Evolutionary conservation across 1,140 invertebrate species (phyloP).

Genomic region (Chrysopa pallens): DNA sequence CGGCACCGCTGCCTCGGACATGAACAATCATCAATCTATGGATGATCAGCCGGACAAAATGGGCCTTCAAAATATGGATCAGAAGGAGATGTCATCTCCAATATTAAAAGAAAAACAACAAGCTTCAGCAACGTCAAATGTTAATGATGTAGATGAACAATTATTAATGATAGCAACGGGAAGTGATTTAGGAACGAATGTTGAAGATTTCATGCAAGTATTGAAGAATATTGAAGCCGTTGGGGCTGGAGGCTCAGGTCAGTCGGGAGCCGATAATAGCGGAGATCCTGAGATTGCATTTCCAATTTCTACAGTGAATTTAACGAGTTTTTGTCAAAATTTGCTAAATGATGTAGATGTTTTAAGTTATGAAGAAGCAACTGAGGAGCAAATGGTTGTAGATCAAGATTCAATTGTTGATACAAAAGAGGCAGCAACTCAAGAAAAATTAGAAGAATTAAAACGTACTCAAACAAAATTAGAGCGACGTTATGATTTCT

Average conservation of each 20-base stretch:
- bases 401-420: constrained; percentile 16
- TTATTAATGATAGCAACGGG: constrained; percentile 20
- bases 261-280: constrained; percentile 20
- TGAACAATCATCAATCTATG: constrained; percentile 35
- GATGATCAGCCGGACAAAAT: constrained; percentile 44
- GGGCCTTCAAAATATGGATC: constrained; percentile 24
- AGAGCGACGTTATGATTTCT: constrained; percentile 44
- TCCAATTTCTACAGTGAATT: constrained; percentile 19
- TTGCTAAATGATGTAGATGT: constrained; percentile 35
- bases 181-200: constrained; percentile 33
- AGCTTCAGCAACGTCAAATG: background rate
- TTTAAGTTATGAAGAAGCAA: constrained; percentile 28
- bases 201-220: constrained; percentile 40
- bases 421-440: constrained; percentile 17
- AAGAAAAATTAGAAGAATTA: constrained; percentile 24
- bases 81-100: constrained; percentile 15
- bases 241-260: constrained; percentile 22
- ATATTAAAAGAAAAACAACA: constrained; percentile 11
- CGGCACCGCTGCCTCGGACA: constrained; percentile 19
- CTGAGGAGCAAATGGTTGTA: constrained; percentile 24
- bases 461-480: constrained; percentile 37
- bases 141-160: constrained; percentile 33
- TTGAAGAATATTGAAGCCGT: constrained; percentile 42
- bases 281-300: constrained; percentile 35
- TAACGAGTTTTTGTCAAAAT: constrained; percentile 35